Percentiles rank a stretch among this genome's conserved stretches.
Evolutionary conservation across 2,797 vertebrate genomes (phyloP).

Genomic region (Melanotaenia maccullochi): DNA sequence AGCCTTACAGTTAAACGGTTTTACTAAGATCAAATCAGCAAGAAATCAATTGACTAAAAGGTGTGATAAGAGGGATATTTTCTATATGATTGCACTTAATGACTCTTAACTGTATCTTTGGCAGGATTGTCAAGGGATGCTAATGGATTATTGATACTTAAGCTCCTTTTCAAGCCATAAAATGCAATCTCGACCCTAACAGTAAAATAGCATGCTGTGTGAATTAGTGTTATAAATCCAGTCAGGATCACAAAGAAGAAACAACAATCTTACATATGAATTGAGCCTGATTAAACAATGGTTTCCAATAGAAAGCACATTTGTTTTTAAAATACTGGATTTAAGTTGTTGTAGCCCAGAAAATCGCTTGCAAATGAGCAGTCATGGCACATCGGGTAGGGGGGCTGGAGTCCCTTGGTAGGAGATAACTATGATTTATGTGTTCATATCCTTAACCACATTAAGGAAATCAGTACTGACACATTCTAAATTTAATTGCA

Average conservation of each 20-base stretch:
- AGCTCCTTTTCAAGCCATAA: constrained; percentile 23
- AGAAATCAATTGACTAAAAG: constrained; percentile 9
- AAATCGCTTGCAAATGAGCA: constrained; percentile 22
- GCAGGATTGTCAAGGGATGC: constrained; percentile 7
- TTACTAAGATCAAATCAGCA: constrained; percentile 6
- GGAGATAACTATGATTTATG: constrained; percentile 63
- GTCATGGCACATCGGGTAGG: constrained; percentile 17
- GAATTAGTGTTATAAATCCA: constrained; percentile 8
- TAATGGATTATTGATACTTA: constrained; percentile 4
- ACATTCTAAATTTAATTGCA: constrained; percentile 50
- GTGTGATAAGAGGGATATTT: constrained; percentile 1
- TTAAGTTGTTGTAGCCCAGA: constrained; percentile 10
- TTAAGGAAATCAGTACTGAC: constrained; percentile 44
- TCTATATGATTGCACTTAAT: constrained; percentile 17
- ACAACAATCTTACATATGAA: background rate
- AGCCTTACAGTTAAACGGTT: background rate
- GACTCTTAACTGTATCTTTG: constrained; percentile 8
- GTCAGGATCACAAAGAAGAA: background rate
- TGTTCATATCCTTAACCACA: constrained; percentile 45
- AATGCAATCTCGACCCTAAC: constrained; percentile 2
- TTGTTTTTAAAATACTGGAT: background rate
- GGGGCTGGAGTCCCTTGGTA: constrained; percentile 8
- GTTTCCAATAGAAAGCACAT: constrained; percentile 1
- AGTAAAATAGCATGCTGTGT: background rate
- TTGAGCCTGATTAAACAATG: background rate